Evolutionary conservation across 2,797 vertebrate genomes (phyloP).

Genomic region (Geotrypetes seraphini): DNA sequence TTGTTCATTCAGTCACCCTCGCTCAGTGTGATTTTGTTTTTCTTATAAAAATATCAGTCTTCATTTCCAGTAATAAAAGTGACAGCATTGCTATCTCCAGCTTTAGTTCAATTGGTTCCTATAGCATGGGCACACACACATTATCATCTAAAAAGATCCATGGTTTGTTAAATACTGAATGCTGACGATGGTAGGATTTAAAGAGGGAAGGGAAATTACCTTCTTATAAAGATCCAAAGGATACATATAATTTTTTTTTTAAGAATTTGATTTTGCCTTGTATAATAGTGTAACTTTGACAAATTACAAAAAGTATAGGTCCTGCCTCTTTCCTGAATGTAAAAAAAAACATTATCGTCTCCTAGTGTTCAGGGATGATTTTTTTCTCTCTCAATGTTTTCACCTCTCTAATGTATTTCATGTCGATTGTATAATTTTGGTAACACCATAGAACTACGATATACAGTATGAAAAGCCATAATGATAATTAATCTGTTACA

Average conservation of each 20-base stretch:
- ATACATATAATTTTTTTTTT: too few relatives aligned
- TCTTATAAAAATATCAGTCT: too few relatives aligned
- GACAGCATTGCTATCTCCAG: background rate
- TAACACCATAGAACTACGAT: constrained; percentile 40
- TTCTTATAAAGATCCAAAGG: too few relatives aligned
- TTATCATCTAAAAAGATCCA: too few relatives aligned
- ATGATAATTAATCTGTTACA: constrained; percentile 34
- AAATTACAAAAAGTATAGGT: accelerated
- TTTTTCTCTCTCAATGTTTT: constrained; percentile 1
- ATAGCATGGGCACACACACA: too few relatives aligned
- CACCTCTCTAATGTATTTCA: constrained; percentile 19
- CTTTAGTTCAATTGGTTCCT: too few relatives aligned
- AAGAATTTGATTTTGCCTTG: accelerated
- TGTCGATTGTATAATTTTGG: constrained; percentile 9
- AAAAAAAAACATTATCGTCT: background rate
- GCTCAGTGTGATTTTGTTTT: background rate
- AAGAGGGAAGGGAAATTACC: too few relatives aligned
- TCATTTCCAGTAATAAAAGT: background rate
- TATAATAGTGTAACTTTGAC: accelerated
- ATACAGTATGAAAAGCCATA: constrained; percentile 58
- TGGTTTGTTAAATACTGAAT: too few relatives aligned
- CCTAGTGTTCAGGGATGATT: background rate
- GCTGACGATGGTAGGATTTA: too few relatives aligned
- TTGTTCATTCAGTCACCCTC: background rate
- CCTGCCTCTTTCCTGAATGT: background rate